phyloP scores from a whole-genome alignment of 2,888 invertebrate species.

The Rhogogaster chlorosoma region DNA sequence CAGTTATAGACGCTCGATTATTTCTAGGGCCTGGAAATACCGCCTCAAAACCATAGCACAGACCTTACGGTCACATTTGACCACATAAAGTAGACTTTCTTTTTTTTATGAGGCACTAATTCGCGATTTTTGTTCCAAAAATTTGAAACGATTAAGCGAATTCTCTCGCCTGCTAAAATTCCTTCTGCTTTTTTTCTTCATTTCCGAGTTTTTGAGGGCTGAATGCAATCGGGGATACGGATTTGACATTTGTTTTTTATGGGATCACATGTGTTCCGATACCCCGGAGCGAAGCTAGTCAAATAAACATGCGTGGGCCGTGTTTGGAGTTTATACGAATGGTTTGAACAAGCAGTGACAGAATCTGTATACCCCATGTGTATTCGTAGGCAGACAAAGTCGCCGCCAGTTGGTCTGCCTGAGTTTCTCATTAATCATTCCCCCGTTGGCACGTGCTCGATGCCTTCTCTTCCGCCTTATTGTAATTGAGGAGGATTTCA shows the following conservation, averaged over 20 bases:
- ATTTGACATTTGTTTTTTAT: constrained; percentile 17
- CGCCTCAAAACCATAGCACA: background rate
- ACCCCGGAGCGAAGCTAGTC: background rate
- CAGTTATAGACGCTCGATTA: background rate
- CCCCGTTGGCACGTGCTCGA: background rate
- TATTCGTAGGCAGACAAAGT: constrained; percentile 68
- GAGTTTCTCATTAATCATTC: constrained; percentile 26
- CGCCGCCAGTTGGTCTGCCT: constrained; percentile 67
- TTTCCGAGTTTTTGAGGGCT: background rate
- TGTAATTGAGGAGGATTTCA: background rate
- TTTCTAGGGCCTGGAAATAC: background rate
- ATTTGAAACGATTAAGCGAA: background rate
- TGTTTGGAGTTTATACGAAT: background rate
- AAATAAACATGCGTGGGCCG: background rate
- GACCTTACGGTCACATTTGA: no score
- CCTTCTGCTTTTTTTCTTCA: background rate
- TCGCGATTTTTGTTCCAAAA: background rate
- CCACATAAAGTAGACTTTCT: no score
- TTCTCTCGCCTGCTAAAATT: background rate
- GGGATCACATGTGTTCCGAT: background rate
- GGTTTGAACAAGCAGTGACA: constrained; percentile 3
- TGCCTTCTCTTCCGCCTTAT: background rate
- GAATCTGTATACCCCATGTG: constrained; percentile 10
- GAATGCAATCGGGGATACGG: background rate
- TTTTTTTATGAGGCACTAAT: no score